These are phyloP conservation scores for Oscheius onirici DNA, from an alignment of 2,888 invertebrate genomes.

Conservation along the genomic window DNA sequence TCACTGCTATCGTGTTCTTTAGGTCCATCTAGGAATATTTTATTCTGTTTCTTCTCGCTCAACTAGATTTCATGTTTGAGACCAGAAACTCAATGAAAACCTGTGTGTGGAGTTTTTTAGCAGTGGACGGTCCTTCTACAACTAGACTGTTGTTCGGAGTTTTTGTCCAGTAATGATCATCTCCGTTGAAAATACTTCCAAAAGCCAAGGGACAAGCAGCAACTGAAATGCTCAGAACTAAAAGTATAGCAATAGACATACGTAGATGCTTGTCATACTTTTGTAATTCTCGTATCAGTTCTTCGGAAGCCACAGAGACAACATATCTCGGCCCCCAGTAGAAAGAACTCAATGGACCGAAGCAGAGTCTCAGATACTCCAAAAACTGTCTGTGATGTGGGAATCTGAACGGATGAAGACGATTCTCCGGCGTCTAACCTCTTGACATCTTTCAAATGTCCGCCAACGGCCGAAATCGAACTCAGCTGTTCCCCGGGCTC, in stretches of 20 bases:
- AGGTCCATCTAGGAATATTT: constrained; percentile 25
- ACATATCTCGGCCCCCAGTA: constrained; percentile 51
- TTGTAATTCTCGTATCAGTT: constrained; percentile 21
- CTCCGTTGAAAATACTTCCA: constrained; percentile 35
- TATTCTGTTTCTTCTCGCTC: constrained; percentile 29
- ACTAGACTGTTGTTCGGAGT: constrained; percentile 11
- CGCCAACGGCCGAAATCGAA: constrained; percentile 21
- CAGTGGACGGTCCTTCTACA: constrained; percentile 3
- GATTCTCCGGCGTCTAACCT: constrained; percentile 5
- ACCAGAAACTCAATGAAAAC: neutral
- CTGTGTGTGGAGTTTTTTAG: neutral
- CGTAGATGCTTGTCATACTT: constrained; percentile 28
- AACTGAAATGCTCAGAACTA: too few relatives aligned
- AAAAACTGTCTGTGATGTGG: constrained; percentile 37
- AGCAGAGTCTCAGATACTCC: constrained; percentile 31
- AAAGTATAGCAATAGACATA: too few relatives aligned
- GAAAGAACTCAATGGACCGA: constrained; percentile 46
- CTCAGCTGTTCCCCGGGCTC: constrained; percentile 30
- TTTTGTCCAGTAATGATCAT: constrained; percentile 33
- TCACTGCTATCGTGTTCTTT: neutral
- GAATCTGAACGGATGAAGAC: neutral
- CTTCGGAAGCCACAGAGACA: constrained; percentile 32
- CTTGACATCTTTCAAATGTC: constrained; percentile 39
- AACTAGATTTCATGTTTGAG: constrained; percentile 13
- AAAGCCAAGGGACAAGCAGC: constrained; percentile 36